Conservation (phyloP, 2,888 invertebrate genomes). For the Drosophila sordidapex region DNA sequence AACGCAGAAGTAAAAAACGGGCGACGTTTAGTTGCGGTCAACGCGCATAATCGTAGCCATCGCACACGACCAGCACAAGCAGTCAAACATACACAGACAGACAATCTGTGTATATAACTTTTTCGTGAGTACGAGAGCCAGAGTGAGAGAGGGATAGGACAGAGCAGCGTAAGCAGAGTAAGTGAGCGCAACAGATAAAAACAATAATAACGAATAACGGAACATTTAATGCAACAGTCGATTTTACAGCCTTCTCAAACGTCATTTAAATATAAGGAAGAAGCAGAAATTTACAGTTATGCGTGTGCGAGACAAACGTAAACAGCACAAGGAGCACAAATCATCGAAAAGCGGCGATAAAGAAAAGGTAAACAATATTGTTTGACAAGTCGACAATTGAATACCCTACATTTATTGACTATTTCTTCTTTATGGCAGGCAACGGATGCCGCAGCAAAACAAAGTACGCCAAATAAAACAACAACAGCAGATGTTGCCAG, state of each 20-base stretch:
- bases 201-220: slow-evolving; percentile 43
- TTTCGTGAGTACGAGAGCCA: slow-evolving; percentile 31
- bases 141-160: slow-evolving; percentile 20
- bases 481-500: slow-evolving; percentile 5
- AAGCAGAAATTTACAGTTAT: slow-evolving; percentile 41
- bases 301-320: slow-evolving; percentile 72
- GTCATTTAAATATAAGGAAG: slow-evolving; percentile 13
- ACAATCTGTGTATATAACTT: slow-evolving; percentile 21
- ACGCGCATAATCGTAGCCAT: slow-evolving; percentile 77
- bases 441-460: slow-evolving; percentile 25
- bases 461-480: slow-evolving; percentile 24
- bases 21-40: slow-evolving; percentile 57
- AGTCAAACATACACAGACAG: slow-evolving; percentile 15
- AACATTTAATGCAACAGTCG: slow-evolving; percentile 15
- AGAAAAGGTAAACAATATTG: slow-evolving; percentile 37
- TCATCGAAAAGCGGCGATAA: slow-evolving; percentile 37
- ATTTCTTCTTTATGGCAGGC: slow-evolving; percentile 17
- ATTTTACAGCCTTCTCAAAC: slow-evolving; percentile 17
- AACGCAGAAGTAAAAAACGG: slow-evolving; percentile 17
- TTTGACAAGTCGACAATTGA: not conserved
- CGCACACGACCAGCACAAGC: slow-evolving; percentile 41
- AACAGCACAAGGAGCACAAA: slow-evolving; percentile 50
- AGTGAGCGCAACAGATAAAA: slow-evolving; percentile 42
- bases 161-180: slow-evolving; percentile 33
- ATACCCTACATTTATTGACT: not conserved